These are phyloP conservation scores for Lepidotrigona ventralis DNA, from an alignment of 1,140 invertebrate species.

Conservation along the genomic window DNA sequence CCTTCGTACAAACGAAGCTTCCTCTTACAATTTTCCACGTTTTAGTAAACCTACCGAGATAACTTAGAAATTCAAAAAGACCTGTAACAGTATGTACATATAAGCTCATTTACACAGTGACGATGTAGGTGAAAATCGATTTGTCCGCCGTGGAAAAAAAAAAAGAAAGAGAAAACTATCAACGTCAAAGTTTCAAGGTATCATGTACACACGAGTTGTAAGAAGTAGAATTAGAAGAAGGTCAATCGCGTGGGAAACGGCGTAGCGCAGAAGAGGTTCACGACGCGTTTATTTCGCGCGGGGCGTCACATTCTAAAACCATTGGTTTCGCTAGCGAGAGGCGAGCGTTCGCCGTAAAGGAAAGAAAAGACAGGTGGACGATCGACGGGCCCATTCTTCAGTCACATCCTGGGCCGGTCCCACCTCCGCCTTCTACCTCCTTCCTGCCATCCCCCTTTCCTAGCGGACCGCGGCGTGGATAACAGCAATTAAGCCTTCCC, in stretches of 20 bases:
- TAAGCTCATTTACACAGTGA: background rate
- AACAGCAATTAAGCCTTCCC: slow-evolving; percentile 78
- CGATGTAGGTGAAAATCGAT: background rate
- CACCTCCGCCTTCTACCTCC: slow-evolving; percentile 41
- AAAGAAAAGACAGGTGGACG: slow-evolving; percentile 51
- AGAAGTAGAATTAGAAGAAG: background rate
- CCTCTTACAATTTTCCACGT: too few species aligned
- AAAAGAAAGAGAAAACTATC: background rate
- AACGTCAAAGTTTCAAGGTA: background rate
- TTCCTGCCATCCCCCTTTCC: slow-evolving; percentile 34
- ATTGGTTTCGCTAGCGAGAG: slow-evolving; percentile 49
- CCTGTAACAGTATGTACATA: background rate
- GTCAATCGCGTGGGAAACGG: slow-evolving; percentile 9
- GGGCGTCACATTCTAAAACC: slow-evolving; percentile 43
- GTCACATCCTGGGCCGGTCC: slow-evolving; percentile 60
- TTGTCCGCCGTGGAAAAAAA: background rate
- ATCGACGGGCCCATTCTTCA: slow-evolving; percentile 63
- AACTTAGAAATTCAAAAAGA: background rate
- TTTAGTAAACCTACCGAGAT: too few species aligned
- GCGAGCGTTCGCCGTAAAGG: slow-evolving; percentile 52
- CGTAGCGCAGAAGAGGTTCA: too few species aligned
- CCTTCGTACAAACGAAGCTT: too few species aligned
- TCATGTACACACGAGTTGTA: background rate
- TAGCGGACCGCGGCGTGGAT: slow-evolving; percentile 73
- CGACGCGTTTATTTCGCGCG: background rate